phyloP scores from a whole-genome alignment of 2,888 invertebrate genomes.

The Tenodera sinensis region DNA sequence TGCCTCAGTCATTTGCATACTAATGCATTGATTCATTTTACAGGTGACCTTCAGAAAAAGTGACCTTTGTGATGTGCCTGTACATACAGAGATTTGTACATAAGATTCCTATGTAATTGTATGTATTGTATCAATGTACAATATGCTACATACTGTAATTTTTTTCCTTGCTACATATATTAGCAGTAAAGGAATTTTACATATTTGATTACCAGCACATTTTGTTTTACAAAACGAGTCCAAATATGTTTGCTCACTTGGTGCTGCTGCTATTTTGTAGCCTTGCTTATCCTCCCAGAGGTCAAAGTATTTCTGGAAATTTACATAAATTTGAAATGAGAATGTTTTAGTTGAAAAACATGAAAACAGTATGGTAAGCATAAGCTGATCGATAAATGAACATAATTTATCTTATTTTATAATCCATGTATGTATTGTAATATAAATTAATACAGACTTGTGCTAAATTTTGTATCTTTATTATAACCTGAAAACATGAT shows the following conservation, averaged over 20 bases:
- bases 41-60: not conserved
- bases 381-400: not conserved
- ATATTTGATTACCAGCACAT: not conserved
- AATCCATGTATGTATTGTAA: not conserved
- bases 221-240: not conserved
- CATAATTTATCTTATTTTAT: not conserved
- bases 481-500: not conserved
- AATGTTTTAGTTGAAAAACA: not conserved
- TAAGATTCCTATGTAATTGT: constrained; percentile 7
- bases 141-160: not conserved
- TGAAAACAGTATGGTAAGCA: not conserved
- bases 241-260: not conserved
- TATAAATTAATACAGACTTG: not conserved
- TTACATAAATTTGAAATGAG: not conserved
- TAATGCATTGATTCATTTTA: not conserved
- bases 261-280: not conserved
- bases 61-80: constrained; percentile 8
- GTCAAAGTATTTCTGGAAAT: not conserved
- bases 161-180: not conserved
- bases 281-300: not conserved
- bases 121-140: constrained; percentile 18
- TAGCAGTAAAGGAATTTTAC: not conserved
- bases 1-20: not conserved
- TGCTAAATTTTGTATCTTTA: not conserved
- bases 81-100: not conserved